Base-by-base conservation (phyloP, 2,797 vertebrate genomes). In the Zalophus californianus region DNA sequence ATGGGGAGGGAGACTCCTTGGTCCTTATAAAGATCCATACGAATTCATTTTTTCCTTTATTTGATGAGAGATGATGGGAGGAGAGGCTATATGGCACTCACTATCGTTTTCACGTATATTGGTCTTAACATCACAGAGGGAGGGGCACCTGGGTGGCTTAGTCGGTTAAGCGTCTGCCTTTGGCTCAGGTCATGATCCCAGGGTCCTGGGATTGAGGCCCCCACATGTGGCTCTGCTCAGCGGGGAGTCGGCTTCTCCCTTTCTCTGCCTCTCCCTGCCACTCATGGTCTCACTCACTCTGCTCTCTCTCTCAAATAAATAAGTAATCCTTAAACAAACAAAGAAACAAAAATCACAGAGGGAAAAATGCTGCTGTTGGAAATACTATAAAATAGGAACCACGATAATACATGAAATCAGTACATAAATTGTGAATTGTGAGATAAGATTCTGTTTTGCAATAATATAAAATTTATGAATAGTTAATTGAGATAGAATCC, bases 371-470 rank as follows among this genome's bases (percentile, higher is more conserved):
- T 77, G 38, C 18, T 50, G 56, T 86, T 94, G 41, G 44, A 96
- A 88, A 85, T 11, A 88, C 35, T 18, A 29, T 64, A 29, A 95
- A 52, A 66, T 32, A 35, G n/a, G 73, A 91, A 87, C 50, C 32
- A 6, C 2, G 21, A 48, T 50, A 72, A 18, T 84, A 20, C 18
- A 21, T 21, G 52, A 86, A 73, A 88, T 83, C 54, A 38, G 62
- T 75, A 73, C 58, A n/a, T 95, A 96, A 64, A 52, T 11, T 88
- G 66, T 91, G 78, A 95, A 90, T 77, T 52, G 6, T 35, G 64
- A 75, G 77, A 85, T 48, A 77, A 87, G n/a, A n/a, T 44, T 70
- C 32, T 90, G 11, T 79, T 96, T 73, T 56, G 38, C 23, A 72
- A 41, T 44, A 77, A 5, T 32, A 14, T 77, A 64, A 72, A 92